Conservation (phyloP, 1,140 invertebrate genomes). For the Zophobas atratus region DNA sequence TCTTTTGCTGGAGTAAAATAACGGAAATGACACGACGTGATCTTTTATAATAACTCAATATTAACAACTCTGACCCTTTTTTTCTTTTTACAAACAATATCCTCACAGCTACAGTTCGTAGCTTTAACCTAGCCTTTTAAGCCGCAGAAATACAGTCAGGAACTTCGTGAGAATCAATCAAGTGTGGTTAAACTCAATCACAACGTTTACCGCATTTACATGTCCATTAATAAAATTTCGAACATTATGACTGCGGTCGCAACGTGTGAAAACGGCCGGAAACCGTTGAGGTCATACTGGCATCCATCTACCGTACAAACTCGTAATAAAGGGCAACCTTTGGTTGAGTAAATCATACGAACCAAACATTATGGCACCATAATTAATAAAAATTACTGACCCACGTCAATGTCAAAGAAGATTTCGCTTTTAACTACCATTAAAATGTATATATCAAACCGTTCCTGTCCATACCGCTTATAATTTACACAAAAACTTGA, state of each 20-base stretch:
- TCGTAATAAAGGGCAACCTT: background rate
- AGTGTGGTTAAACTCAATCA: conserved; percentile 19
- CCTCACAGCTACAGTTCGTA: too few species aligned
- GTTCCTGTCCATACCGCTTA: conserved; percentile 25
- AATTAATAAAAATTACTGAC: conserved; percentile 42
- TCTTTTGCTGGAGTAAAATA: too few species aligned
- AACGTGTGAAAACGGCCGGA: conserved; percentile 23
- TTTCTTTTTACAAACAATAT: too few species aligned
- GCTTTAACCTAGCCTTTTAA: too few species aligned
- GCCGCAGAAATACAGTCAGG: background rate
- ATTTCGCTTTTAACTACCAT: conserved; percentile 40
- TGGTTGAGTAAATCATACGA: conserved; percentile 15
- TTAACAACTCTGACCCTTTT: too few species aligned
- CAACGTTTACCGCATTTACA: conserved; percentile 24
- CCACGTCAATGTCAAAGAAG: conserved; percentile 29
- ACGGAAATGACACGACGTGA: too few species aligned
- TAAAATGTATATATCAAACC: conserved; percentile 27
- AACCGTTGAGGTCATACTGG: conserved; percentile 13
- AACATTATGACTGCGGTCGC: conserved; percentile 19
- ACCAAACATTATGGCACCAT: conserved; percentile 12
- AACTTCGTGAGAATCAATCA: conserved; percentile 36
- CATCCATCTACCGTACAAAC: background rate
- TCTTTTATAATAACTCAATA: too few species aligned
- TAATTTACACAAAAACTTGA: conserved; percentile 42
- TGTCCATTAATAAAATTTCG: conserved; percentile 37